Base-by-base conservation (phyloP, 1,140 invertebrate species). In the Himalopsyche phryganea region DNA sequence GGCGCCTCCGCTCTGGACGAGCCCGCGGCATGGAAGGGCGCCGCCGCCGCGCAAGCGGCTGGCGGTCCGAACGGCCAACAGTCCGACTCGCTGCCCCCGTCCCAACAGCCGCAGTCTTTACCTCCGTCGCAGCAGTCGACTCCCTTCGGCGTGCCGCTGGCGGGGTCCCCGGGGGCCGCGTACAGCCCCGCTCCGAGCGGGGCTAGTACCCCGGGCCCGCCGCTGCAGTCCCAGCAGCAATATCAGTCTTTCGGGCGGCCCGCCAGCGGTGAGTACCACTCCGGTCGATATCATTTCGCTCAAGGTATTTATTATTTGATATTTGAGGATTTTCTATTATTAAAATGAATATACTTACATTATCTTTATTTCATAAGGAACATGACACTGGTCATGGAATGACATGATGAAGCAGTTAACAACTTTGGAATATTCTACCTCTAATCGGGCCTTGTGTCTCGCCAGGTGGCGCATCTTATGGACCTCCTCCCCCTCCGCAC, bases 201-300 rank as follows among this genome's bases (percentile, higher is more conserved):
- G 7, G 63, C 63, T 59, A 55, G 50, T 51, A 61, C 58, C 45
- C 59, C 63, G 19, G 62, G 59, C 28, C 63, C 63, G 15, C 58
- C 58, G 51, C 54, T 44, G 11, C 61, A 28, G 41, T 44, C 46
- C 28, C 51, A 54, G 17, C 50, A 58, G 23, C 23, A 48, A 15
- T 35, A 50, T 46, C 54, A 57, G 52, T 44, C 52, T 32, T 55
- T 55, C 41, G 50, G 50, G 14, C 45, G 54, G 1, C 47, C 54
- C 19, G 35, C 47, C 47, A 56, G 53, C 17, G 53, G 53, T 56
- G 38, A 56, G 36, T 28, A 28, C 48, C 11, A 10, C 42, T 18
- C 7, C 48, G n/a, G 28, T 33, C 23, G 10, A 23, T 33, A 11
- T 17, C 46, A 17, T 40, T 40, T 15, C 15, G n/a, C 38, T 40